Conservation (phyloP, 2,797 vertebrate species). For the Megaceryle alcyon region DNA sequence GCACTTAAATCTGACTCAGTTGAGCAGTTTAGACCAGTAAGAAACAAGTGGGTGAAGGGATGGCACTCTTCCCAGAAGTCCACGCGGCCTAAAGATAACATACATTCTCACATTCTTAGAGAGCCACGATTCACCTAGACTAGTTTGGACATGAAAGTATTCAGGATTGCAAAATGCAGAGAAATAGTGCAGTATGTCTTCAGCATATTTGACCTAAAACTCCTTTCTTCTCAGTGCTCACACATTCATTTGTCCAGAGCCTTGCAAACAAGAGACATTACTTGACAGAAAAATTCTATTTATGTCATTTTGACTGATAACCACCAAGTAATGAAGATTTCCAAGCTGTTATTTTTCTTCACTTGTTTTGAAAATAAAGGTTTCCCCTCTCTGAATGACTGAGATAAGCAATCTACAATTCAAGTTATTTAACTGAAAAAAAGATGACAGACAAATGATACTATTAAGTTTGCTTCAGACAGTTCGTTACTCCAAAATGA, state of each 20-base stretch:
- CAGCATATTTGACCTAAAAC: neutral
- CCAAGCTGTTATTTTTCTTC: slow-evolving; percentile 8
- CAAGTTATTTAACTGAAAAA: neutral
- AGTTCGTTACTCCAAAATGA: slow-evolving; percentile 1
- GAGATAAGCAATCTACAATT: neutral
- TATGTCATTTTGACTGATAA: slow-evolving; percentile 29
- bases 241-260: neutral
- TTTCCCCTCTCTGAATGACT: neutral
- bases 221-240: neutral
- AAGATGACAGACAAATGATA: neutral
- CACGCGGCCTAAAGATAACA: neutral
- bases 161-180: neutral
- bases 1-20: neutral
- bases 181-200: neutral
- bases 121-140: neutral
- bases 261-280: neutral
- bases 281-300: neutral
- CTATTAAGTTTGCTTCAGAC: neutral
- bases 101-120: neutral
- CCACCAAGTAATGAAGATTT: neutral
- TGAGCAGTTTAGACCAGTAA: neutral
- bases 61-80: neutral
- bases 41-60: neutral
- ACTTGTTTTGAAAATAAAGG: slow-evolving; percentile 1
- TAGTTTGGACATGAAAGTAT: neutral